Conservation (phyloP, 1,140 invertebrate genomes). For the Homalodisca vitripennis region DNA sequence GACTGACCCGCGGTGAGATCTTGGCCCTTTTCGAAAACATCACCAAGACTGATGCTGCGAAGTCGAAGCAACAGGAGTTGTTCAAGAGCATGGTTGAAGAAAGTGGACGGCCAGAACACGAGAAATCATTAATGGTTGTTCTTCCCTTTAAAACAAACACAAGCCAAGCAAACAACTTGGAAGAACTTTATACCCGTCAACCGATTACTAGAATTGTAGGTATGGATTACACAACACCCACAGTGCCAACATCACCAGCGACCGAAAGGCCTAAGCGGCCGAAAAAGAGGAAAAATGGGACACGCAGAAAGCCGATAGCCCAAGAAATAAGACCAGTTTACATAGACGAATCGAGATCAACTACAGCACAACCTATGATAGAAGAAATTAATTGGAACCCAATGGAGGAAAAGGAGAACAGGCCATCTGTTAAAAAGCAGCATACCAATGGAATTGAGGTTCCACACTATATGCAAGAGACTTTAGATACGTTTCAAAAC, state of each 20-base stretch:
- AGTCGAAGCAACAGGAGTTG: background rate
- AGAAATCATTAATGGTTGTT: conserved; percentile 52
- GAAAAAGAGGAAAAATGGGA: conserved; percentile 32
- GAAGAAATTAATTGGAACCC: conserved; percentile 11
- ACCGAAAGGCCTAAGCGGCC: conserved; percentile 13
- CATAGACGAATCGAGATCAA: background rate
- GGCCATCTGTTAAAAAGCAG: conserved; percentile 23
- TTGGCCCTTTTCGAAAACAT: conserved; percentile 59
- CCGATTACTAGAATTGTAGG: conserved; percentile 53
- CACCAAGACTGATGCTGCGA: conserved; percentile 29
- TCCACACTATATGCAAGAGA: conserved; percentile 1
- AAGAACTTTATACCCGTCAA: conserved; percentile 55
- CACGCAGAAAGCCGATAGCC: conserved; percentile 25
- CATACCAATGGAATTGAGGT: conserved; percentile 5
- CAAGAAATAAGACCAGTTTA: conserved; percentile 19
- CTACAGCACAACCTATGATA: background rate
- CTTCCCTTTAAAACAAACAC: conserved; percentile 54
- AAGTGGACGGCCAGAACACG: background rate
- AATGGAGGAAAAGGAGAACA: background rate
- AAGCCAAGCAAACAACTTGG: conserved; percentile 46
- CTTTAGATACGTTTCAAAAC: conserved; percentile 17
- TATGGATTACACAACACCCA: conserved; percentile 15
- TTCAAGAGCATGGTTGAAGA: background rate
- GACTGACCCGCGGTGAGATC: conserved; percentile 57
- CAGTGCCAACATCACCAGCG: conserved; percentile 20